Base-by-base conservation (phyloP, 1,140 invertebrate genomes). In the Holotrichia oblita region DNA sequence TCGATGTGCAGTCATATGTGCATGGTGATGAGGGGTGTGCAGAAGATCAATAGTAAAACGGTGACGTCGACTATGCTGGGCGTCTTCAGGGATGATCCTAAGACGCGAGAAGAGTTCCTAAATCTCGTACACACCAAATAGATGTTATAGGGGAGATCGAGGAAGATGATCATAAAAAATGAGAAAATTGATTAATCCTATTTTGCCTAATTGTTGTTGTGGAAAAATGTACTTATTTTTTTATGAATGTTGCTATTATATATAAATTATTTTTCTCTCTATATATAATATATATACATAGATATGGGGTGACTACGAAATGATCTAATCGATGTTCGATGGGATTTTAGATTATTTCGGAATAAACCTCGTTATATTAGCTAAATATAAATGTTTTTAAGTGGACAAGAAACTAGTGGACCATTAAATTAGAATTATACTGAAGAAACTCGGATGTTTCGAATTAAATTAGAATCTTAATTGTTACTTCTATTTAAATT, bases 21-120 rank as follows among this genome's bases (percentile, higher is more conserved):
- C 86, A 99, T 99, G 99, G 98, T 99, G 24, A 99, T 99, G 98
- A 88, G 99, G 80, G 99, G 99, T 14, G 98, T 99, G 0, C 98
- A 99, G 89, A 99, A 99, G 89, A 96, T 99, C 82, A 99, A 99
- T 90, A 98, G 97, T 87, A 98, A 98, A 90, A 99, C 99, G 0
- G 94, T 99, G 3, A 99, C 98, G 0, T 99, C 97, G 59, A 98
- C 97, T 17, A 99, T 99, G 98, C 89, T 99, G 75, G 99, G 99
- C n/a, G 97, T 97, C 0, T 99, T 99, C 90, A 90, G 98, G 77
- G 98, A 99, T 83, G 98, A 99, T 89, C 95, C 97, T 0, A 99
- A 99, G 89, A 99, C 98, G 8, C 91, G 99, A 79, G 98, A 99
- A 88, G 99, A 99, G 89, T 99, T 99, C 89, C 91, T 99, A 24